These are phyloP conservation scores for Ranitomeya imitator DNA, from an alignment of 2,113 vertebrate species.

Conservation along the genomic window DNA sequence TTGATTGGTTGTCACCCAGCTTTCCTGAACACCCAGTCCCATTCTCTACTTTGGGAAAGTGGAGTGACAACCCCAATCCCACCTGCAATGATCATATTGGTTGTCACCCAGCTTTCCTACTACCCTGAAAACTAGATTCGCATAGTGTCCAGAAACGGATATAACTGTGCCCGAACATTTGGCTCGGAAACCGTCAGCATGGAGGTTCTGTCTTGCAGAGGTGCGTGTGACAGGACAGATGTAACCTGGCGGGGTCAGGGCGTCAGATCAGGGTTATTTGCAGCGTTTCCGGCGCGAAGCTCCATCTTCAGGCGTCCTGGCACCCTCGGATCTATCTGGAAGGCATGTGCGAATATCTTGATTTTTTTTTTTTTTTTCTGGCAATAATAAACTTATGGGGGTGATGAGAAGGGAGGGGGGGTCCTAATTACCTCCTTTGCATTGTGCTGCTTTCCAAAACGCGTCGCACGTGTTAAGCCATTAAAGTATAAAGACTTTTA, in stretches of 20 bases:
- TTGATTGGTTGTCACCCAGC: background rate
- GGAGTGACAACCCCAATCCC: background rate
- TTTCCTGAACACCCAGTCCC: background rate
- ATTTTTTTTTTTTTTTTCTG: conserved; percentile 44
- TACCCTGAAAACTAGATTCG: too few species aligned
- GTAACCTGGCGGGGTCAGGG: background rate
- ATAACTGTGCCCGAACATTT: too few species aligned
- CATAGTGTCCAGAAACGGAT: too few species aligned
- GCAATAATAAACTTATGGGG: conserved; percentile 20
- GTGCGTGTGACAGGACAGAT: too few species aligned
- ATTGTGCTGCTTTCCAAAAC: conserved; percentile 31
- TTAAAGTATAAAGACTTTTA: conserved; percentile 64
- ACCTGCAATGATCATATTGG: background rate
- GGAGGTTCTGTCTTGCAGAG: background rate
- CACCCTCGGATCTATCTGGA: conserved; percentile 9
- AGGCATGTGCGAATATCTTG: conserved; percentile 19
- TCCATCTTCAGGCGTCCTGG: background rate
- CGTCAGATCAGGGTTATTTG: background rate
- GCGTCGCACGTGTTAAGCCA: conserved; percentile 57
- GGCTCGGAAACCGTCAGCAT: background rate
- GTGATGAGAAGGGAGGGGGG: background rate
- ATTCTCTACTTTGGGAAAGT: background rate
- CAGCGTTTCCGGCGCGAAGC: background rate
- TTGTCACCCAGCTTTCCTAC: background rate
- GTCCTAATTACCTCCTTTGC: conserved; percentile 31